Percentiles rank a stretch among this genome's conserved stretches.
Conservation (phyloP, 2,888 invertebrate genomes). For the Mantis religiosa region DNA sequence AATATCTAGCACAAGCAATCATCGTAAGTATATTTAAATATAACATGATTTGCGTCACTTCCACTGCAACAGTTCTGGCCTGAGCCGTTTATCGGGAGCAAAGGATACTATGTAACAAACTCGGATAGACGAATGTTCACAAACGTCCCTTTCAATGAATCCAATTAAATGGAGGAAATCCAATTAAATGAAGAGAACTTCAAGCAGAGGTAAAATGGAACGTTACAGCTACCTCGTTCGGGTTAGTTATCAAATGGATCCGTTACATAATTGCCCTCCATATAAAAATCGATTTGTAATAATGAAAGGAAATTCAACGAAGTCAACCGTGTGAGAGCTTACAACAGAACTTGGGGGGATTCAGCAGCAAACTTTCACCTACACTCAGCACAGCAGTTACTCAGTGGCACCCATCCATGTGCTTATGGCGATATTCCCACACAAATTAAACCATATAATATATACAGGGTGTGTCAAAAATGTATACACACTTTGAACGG, state of each 20-base stretch:
- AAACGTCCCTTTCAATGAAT: background rate
- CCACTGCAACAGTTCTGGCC: background rate
- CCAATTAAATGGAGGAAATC: background rate
- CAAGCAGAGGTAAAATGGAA: background rate
- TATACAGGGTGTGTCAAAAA: too few species aligned
- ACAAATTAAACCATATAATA: too few species aligned
- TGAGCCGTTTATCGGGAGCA: background rate
- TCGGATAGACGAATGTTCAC: background rate
- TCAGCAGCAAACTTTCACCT: background rate
- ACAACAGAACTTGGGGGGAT: background rate
- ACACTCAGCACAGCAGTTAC: too few species aligned
- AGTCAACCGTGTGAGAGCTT: background rate
- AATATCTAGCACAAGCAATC: too few species aligned
- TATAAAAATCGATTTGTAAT: background rate
- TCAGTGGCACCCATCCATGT: too few species aligned
- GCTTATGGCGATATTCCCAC: too few species aligned
- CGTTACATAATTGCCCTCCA: background rate
- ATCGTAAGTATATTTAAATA: too few species aligned
- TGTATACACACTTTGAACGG: too few species aligned
- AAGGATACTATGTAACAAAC: background rate
- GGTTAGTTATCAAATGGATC: background rate
- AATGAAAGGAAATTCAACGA: background rate
- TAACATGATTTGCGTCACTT: too few species aligned
- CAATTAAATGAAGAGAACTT: background rate
- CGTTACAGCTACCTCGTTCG: background rate